These are phyloP conservation scores for Podilymbus podiceps DNA, from an alignment of 2,113 vertebrate genomes.

Conservation along the genomic window DNA sequence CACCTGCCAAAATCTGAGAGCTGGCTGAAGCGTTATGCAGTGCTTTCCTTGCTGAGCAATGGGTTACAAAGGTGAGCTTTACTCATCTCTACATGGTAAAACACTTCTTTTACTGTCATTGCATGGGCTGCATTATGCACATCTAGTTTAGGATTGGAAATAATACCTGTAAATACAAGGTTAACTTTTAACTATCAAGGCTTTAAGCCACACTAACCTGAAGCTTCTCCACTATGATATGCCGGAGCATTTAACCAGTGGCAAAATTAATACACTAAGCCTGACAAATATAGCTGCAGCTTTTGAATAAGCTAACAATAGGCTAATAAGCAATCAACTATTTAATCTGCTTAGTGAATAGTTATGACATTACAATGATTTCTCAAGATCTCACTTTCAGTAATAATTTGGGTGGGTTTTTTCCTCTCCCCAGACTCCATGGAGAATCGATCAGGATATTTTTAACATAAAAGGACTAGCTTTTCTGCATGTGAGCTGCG, in stretches of 20 bases:
- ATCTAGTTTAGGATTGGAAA: background rate
- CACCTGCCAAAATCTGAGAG: background rate
- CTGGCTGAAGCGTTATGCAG: background rate
- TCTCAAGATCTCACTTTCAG: background rate
- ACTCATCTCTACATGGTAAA: background rate
- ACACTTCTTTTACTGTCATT: background rate
- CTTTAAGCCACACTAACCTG: background rate
- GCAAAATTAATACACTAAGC: background rate
- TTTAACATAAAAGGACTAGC: background rate
- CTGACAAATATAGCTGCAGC: background rate
- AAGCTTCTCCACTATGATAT: background rate
- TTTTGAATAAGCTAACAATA: background rate
- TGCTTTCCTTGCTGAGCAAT: background rate
- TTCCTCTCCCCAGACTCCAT: rapidly evolving
- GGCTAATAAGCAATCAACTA: background rate
- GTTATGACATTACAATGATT: background rate
- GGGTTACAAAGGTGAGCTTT: background rate
- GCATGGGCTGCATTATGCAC: rapidly evolving
- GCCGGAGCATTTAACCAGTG: background rate
- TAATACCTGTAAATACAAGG: background rate
- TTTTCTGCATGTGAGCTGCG: background rate
- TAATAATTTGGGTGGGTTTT: background rate
- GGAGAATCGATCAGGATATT: background rate
- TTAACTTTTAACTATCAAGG: background rate
- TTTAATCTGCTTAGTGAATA: rapidly evolving